These are phyloP conservation scores for Athetis lepigone DNA, from an alignment of 2,888 invertebrate species.

Conservation along the genomic window DNA sequence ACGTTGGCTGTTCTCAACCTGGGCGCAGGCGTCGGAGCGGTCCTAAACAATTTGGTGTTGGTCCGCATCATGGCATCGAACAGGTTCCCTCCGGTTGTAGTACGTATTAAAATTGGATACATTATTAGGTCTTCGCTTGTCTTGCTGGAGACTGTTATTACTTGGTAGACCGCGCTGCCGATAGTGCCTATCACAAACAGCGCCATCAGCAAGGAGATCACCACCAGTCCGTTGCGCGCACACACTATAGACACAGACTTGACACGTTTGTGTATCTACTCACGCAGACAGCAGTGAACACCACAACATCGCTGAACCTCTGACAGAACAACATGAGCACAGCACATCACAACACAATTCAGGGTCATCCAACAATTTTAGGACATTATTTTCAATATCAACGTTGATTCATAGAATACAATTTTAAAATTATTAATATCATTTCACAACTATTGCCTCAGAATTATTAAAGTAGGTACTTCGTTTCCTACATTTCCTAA, in stretches of 20 bases:
- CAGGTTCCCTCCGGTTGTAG: not conserved
- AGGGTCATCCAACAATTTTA: not conserved
- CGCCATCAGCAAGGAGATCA: constrained; percentile 78
- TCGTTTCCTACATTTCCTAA: no score
- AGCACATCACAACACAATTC: not conserved
- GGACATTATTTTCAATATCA: not conserved
- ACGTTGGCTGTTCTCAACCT: not conserved
- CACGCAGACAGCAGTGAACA: constrained; percentile 14
- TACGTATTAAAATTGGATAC: not conserved
- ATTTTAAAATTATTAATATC: no score
- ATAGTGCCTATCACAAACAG: constrained; percentile 72
- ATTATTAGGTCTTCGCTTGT: not conserved
- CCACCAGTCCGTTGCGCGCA: constrained; percentile 71
- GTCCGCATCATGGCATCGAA: not conserved
- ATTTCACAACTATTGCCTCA: no score
- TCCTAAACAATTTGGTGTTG: not conserved
- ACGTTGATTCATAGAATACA: no score
- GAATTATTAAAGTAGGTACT: not conserved
- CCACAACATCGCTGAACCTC: constrained; percentile 3
- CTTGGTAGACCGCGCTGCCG: constrained; percentile 70
- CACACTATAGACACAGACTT: constrained; percentile 56
- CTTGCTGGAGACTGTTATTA: constrained; percentile 62
- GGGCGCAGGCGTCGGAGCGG: not conserved
- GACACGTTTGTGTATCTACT: constrained; percentile 30
- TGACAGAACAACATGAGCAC: not conserved